These are phyloP conservation scores for Podocnemis expansa DNA, from an alignment of 2,113 vertebrate species.

Conservation along the genomic window DNA sequence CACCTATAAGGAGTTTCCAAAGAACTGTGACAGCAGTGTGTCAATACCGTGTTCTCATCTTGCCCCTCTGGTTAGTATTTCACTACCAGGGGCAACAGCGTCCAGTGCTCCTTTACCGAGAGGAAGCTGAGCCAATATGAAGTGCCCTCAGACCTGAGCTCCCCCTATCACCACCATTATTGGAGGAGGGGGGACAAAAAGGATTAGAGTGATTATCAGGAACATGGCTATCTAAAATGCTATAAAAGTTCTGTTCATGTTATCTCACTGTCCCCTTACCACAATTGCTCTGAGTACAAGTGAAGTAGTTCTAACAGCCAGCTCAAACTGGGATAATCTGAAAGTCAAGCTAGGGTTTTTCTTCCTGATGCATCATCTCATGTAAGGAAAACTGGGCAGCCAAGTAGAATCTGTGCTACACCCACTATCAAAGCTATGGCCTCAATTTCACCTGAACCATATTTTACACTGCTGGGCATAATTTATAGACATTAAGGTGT, in stretches of 20 bases:
- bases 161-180: neutral
- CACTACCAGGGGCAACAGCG: neutral
- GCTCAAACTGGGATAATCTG: neutral
- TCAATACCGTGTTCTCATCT: neutral
- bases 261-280: neutral
- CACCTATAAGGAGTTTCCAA: neutral
- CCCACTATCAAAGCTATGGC: neutral
- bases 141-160: neutral
- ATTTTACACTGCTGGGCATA: neutral
- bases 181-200: neutral
- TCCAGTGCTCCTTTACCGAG: neutral
- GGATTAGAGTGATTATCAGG: neutral
- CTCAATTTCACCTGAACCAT: neutral
- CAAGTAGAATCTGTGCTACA: neutral
- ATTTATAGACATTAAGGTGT: neutral
- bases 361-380: neutral
- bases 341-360: neutral
- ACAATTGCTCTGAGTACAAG: neutral
- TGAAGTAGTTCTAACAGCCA: neutral
- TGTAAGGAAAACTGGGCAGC: neutral
- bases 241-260: neutral
- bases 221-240: neutral
- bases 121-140: neutral
- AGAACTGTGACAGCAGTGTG: neutral
- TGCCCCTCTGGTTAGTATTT: too few species aligned